These are phyloP conservation scores for Cephus pygmeus DNA, from an alignment of 2,888 invertebrate species.

Conservation along the genomic window DNA sequence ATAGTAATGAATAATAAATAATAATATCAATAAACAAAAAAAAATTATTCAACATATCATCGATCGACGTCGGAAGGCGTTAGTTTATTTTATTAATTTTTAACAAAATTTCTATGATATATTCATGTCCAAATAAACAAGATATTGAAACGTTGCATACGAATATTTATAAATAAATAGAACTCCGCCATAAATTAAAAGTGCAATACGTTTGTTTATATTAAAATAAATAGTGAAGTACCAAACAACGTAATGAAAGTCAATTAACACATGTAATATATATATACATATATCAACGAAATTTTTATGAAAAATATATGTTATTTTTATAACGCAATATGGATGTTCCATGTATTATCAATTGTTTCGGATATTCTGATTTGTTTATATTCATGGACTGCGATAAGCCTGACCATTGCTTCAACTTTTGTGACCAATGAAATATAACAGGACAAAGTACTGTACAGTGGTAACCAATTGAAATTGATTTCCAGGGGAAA, in stretches of 20 bases:
- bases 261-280: background rate
- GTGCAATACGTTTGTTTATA: background rate
- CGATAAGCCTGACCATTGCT: background rate
- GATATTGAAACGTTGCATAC: background rate
- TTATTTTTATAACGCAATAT: background rate
- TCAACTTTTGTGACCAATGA: background rate
- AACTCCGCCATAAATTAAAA: no score
- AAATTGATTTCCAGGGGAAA: constrained; percentile 9
- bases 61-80: background rate
- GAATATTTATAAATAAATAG: background rate
- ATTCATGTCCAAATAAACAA: background rate
- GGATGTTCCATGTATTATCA: background rate
- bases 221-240: background rate
- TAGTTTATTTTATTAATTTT: constrained; percentile 17
- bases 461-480: background rate
- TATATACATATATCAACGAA: no score
- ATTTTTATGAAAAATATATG: background rate
- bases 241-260: background rate
- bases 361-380: background rate
- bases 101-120: background rate
- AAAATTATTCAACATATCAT: background rate
- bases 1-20: background rate
- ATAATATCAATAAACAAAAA: background rate
- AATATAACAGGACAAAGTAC: background rate
- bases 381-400: background rate